Evolutionary conservation across 2,888 invertebrate genomes (phyloP).

Genomic region (Parapristionchus giblindavisi): DNA sequence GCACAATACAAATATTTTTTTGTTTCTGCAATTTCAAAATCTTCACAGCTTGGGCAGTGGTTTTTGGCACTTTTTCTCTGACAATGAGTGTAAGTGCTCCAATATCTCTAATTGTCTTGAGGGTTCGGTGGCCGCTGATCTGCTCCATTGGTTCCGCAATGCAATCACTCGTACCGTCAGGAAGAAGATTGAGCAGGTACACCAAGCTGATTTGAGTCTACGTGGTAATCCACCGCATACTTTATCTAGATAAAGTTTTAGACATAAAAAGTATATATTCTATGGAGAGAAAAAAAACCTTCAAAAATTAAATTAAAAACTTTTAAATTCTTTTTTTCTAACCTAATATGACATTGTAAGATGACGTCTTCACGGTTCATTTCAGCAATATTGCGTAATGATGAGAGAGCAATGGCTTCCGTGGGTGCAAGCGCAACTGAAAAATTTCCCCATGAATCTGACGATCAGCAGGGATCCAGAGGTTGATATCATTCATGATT

Average conservation of each 20-base stretch:
- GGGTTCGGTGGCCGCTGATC: constrained; percentile 52
- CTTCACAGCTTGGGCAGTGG: no score
- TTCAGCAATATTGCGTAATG: constrained; percentile 63
- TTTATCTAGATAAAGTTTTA: neutral
- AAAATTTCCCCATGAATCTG: constrained; percentile 59
- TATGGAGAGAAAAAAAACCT: no score
- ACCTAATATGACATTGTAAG: no score
- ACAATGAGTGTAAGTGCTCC: no score
- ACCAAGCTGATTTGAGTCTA: neutral
- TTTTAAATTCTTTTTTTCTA: no score
- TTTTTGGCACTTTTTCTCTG: no score
- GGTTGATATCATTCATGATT: constrained; percentile 36
- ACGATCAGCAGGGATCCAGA: constrained; percentile 54
- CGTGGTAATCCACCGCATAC: neutral
- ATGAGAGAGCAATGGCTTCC: constrained; percentile 61
- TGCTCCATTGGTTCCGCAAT: constrained; percentile 63
- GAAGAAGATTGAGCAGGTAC: constrained; percentile 59
- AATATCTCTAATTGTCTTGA: no score
- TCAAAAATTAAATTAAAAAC: no score
- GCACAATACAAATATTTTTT: no score
- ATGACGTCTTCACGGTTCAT: neutral
- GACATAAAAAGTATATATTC: neutral
- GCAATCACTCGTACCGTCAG: constrained; percentile 58
- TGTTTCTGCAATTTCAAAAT: no score
- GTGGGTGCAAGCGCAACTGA: constrained; percentile 63